These are phyloP conservation scores for Haplochromis vanheusdeni DNA, from an alignment of 2,113 vertebrate species.

Conservation along the genomic window DNA sequence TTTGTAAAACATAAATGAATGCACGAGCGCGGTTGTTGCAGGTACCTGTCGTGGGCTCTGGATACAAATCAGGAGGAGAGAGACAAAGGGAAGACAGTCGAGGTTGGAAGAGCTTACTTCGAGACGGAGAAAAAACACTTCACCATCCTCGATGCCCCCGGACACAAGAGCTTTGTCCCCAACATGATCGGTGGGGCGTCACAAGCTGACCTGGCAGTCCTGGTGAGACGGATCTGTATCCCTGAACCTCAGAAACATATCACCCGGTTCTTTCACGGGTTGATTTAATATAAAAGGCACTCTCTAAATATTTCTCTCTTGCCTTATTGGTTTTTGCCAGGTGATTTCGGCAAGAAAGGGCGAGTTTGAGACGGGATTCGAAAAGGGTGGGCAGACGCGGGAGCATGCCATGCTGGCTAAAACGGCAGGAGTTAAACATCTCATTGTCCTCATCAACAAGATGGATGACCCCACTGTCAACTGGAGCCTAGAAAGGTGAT, in stretches of 20 bases:
- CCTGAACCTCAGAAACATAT: background rate
- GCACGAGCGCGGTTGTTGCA: conserved; percentile 14
- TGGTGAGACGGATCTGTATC: conserved; percentile 75
- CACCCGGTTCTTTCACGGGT: background rate
- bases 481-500: conserved; percentile 94
- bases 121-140: conserved; percentile 99
- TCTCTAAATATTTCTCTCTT: background rate
- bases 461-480: conserved; percentile 99
- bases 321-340: conserved; percentile 54
- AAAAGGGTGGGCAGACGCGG: conserved; percentile 96
- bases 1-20: background rate
- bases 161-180: conserved; percentile 98
- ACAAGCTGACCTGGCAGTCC: conserved; percentile 94
- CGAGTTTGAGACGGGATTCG: conserved; percentile 99
- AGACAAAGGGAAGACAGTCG: conserved; percentile 98
- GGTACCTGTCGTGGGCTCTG: conserved; percentile 98
- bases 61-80: conserved; percentile 98
- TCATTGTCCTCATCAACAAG: conserved; percentile 98
- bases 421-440: conserved; percentile 96
- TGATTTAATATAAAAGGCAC: background rate
- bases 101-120: conserved; percentile 97
- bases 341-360: conserved; percentile 98
- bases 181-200: conserved; percentile 99
- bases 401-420: conserved; percentile 99
- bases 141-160: conserved; percentile 96